Percentiles rank a stretch among this genome's conserved stretches.
These are phyloP conservation scores for Proteles cristata DNA, from an alignment of 2,113 vertebrate genomes.

Conservation along the genomic window DNA sequence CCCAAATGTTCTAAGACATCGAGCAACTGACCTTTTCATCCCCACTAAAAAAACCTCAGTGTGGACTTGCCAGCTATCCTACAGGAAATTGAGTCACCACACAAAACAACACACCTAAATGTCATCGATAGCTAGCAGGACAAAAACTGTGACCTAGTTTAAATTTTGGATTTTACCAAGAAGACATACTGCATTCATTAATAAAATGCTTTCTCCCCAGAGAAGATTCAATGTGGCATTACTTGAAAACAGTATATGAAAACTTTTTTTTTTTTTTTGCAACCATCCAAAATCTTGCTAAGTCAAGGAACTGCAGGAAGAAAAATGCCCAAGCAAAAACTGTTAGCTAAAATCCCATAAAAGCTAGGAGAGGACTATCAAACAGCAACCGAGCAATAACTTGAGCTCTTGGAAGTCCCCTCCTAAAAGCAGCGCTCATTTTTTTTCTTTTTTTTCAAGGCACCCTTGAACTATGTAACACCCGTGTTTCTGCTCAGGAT, in stretches of 20 bases:
- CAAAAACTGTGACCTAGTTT: constrained; percentile 48
- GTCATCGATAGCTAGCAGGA: constrained; percentile 34
- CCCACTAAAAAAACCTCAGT: not conserved
- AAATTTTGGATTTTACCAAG: constrained; percentile 59
- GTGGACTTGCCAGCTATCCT: constrained; percentile 40
- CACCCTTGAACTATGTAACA: constrained; percentile 63
- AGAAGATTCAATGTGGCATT: not conserved
- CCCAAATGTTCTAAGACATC: constrained; percentile 26
- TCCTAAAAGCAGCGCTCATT: not conserved
- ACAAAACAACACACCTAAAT: constrained; percentile 67
- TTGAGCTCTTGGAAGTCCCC: constrained; percentile 14
- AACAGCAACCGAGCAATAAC: not conserved
- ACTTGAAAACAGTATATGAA: constrained; percentile 31
- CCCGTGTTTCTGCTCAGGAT: not conserved
- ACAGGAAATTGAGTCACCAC: constrained; percentile 70
- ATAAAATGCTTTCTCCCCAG: constrained; percentile 31
- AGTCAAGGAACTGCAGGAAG: constrained; percentile 3
- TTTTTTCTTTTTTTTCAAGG: constrained; percentile 40
- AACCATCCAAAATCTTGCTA: not conserved
- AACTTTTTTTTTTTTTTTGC: constrained; percentile 17
- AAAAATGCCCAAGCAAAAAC: constrained; percentile 21
- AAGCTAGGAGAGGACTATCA: not conserved
- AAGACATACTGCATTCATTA: constrained; percentile 56
- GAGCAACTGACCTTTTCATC: constrained; percentile 62
- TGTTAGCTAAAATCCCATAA: not conserved